Percentiles rank a stretch among this genome's conserved stretches.
Evolutionary conservation across 2,888 invertebrate genomes (phyloP).

Genomic region (Rhaphigaster nebulosa): DNA sequence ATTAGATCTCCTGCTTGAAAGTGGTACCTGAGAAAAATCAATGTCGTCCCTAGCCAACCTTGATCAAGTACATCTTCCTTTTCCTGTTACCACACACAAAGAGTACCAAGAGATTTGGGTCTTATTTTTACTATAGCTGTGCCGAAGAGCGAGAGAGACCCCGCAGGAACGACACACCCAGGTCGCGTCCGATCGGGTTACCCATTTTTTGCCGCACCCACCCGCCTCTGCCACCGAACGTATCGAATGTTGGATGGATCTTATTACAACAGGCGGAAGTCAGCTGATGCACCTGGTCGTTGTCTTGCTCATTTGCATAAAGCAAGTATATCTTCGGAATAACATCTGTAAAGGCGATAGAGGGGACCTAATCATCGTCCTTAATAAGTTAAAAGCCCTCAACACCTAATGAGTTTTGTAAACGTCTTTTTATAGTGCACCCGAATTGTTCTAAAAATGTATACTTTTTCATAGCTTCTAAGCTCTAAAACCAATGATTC

Average conservation of each 20-base stretch:
- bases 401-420: too few relatives aligned
- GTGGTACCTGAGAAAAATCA: background rate
- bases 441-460: too few relatives aligned
- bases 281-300: conserved; percentile 36
- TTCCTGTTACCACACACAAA: background rate
- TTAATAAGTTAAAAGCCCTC: too few relatives aligned
- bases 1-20: background rate
- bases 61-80: background rate
- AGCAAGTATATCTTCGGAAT: background rate
- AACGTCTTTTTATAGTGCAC: too few relatives aligned
- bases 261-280: conserved; percentile 25
- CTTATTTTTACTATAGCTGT: background rate
- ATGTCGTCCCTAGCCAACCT: background rate
- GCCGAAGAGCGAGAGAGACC: conserved; percentile 23
- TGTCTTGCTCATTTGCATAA: background rate
- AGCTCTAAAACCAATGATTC: too few relatives aligned
- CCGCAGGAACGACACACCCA: conserved; percentile 47
- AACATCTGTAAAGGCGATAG: background rate
- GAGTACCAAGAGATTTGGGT: background rate
- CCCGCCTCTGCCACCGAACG: conserved; percentile 42
- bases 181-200: conserved; percentile 51
- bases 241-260: conserved; percentile 41
- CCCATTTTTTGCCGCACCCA: conserved; percentile 15
- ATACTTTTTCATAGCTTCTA: too few relatives aligned
- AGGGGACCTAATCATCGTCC: too few relatives aligned